phyloP scores from a whole-genome alignment of 2,113 vertebrate genomes.

The Lota lota region DNA sequence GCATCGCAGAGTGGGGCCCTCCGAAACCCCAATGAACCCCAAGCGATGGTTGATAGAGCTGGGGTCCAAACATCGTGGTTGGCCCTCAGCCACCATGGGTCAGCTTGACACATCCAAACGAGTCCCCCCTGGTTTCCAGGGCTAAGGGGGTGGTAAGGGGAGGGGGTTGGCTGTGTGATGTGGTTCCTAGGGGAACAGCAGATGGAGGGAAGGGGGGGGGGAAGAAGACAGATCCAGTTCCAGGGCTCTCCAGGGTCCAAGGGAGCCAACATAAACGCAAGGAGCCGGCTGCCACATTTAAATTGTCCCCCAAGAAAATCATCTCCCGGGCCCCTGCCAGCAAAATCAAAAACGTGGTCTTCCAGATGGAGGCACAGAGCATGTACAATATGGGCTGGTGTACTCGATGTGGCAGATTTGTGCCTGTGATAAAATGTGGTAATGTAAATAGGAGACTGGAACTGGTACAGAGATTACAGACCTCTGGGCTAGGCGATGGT shows the following conservation, averaged over 20 bases:
- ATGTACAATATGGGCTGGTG: slow-evolving; percentile 54
- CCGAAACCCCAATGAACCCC: too few relatives aligned
- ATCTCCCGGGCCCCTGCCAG: slow-evolving; percentile 58
- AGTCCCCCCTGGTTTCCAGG: slow-evolving; percentile 34
- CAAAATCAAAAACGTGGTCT: slow-evolving; percentile 58
- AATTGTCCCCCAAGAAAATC: slow-evolving; percentile 48
- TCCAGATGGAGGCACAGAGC: slow-evolving; percentile 66
- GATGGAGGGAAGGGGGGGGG: slow-evolving; percentile 61
- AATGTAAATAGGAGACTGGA: slow-evolving; percentile 9
- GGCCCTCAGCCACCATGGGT: slow-evolving; percentile 59
- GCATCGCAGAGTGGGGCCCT: too few relatives aligned
- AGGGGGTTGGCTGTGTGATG: slow-evolving; percentile 52
- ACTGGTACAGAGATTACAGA: background rate
- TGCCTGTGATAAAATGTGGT: slow-evolving; percentile 28
- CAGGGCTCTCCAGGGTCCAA: slow-evolving; percentile 44
- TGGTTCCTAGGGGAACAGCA: slow-evolving; percentile 56
- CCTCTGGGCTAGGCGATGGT: background rate
- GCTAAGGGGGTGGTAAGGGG: slow-evolving; percentile 26
- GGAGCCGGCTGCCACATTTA: slow-evolving; percentile 27
- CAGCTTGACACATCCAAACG: slow-evolving; percentile 58
- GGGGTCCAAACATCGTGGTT: slow-evolving; percentile 44
- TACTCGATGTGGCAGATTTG: slow-evolving; percentile 30
- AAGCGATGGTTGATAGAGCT: slow-evolving; percentile 16
- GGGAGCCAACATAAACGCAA: background rate
- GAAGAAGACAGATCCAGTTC: slow-evolving; percentile 39